These are phyloP conservation scores for Baccha elongata DNA, from an alignment of 2,888 invertebrate genomes.

Conservation along the genomic window DNA sequence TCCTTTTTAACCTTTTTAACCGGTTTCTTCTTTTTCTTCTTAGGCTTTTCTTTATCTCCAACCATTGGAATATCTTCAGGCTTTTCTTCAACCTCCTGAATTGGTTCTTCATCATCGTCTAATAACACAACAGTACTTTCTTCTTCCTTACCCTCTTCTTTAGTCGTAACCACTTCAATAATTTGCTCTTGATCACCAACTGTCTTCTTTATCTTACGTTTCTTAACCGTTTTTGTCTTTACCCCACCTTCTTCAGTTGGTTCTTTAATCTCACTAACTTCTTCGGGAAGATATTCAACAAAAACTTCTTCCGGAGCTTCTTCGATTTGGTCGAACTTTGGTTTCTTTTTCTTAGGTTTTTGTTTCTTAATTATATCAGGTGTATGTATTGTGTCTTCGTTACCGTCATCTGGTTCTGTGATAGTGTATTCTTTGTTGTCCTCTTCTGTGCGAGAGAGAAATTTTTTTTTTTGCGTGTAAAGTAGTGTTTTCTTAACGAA, in stretches of 20 bases:
- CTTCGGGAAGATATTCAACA: slow-evolving; percentile 77
- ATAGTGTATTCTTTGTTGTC: slow-evolving; percentile 81
- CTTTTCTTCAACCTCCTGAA: slow-evolving; percentile 55
- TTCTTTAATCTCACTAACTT: slow-evolving; percentile 75
- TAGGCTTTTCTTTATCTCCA: slow-evolving; percentile 66
- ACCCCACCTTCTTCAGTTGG: slow-evolving; percentile 75
- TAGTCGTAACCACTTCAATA: slow-evolving; percentile 77
- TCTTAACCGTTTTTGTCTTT: slow-evolving; percentile 76
- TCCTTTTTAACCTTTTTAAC: slow-evolving; percentile 78
- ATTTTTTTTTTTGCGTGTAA: slow-evolving; percentile 73
- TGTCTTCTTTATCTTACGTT: slow-evolving; percentile 78
- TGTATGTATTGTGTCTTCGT: slow-evolving; percentile 80
- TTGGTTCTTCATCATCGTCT: slow-evolving; percentile 75
- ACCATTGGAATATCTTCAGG: slow-evolving; percentile 73
- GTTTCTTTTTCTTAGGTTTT: slow-evolving; percentile 78
- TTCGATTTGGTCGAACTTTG: slow-evolving; percentile 77
- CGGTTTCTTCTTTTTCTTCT: slow-evolving; percentile 77
- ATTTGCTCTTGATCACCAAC: slow-evolving; percentile 77
- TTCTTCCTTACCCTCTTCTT: slow-evolving; percentile 78
- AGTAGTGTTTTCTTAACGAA: slow-evolving; percentile 51
- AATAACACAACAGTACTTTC: slow-evolving; percentile 76
- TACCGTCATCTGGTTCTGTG: slow-evolving; percentile 82
- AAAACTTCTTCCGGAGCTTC: slow-evolving; percentile 78
- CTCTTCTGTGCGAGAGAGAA: slow-evolving; percentile 79
- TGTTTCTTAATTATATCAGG: slow-evolving; percentile 76